Conservation (phyloP, 2,113 vertebrate genomes). For the Colius striatus region DNA sequence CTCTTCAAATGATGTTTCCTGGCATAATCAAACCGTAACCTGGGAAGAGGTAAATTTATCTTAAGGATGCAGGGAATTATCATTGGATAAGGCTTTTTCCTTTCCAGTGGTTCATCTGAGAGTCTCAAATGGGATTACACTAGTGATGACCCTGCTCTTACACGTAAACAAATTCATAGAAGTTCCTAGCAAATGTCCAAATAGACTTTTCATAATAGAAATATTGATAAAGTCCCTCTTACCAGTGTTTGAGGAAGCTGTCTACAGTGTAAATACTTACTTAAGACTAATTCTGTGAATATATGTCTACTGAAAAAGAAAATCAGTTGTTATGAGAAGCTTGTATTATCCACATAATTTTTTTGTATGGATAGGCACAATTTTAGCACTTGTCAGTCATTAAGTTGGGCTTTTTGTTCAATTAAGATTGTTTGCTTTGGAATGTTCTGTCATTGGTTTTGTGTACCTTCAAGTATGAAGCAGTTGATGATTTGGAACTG, state of each 20-base stretch:
- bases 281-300: not conserved
- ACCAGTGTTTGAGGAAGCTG: not conserved
- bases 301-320: not conserved
- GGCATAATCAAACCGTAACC: not conserved
- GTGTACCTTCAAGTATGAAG: not conserved
- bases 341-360: not conserved
- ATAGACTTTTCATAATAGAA: not conserved
- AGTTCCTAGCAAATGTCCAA: not conserved
- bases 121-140: not conserved
- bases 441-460: not conserved
- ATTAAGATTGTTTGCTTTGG: not conserved
- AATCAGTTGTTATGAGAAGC: not conserved
- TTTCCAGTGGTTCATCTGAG: not conserved
- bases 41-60: not conserved
- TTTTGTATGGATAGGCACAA: not conserved
- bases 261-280: not conserved
- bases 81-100: not conserved
- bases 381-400: not conserved
- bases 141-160: not conserved
- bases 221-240: not conserved
- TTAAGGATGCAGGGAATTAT: not conserved
- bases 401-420: not conserved
- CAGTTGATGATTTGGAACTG: not conserved
- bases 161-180: not conserved
- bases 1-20: not conserved